Conservation (phyloP, 2,888 invertebrate genomes). For the Rhagonycha lutea region DNA sequence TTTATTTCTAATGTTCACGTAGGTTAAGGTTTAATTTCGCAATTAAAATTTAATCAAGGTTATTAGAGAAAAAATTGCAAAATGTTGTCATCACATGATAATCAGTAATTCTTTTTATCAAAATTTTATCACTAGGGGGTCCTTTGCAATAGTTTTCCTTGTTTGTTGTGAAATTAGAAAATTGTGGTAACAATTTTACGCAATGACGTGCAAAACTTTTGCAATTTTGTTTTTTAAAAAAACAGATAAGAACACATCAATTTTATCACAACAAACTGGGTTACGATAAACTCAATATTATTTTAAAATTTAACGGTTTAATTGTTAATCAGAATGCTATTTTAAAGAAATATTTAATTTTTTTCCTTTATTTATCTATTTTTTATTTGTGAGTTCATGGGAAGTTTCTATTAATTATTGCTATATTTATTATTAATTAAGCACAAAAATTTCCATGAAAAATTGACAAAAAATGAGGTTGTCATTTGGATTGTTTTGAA, state of each 20-base stretch:
- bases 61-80: not conserved
- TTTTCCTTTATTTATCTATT: not conserved
- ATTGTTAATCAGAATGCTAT: not conserved
- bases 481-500: not conserved
- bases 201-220: not conserved
- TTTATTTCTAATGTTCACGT: not conserved
- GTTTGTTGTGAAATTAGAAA: not conserved
- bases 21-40: not conserved
- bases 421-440: not conserved
- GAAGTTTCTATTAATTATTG: too few relatives aligned
- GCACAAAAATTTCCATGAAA: not conserved
- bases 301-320: not conserved
- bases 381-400: too few relatives aligned
- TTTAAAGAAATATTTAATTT: not conserved
- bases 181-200: not conserved
- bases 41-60: not conserved
- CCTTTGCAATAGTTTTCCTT: not conserved
- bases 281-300: not conserved
- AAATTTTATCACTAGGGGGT: not conserved
- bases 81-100: not conserved
- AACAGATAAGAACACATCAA: not conserved
- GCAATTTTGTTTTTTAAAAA: not conserved
- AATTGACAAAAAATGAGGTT: not conserved
- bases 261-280: not conserved
- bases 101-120: not conserved